A percentile compares a stretch with the other conserved stretches of the same genome.
phyloP scores from a whole-genome alignment of 2,797 vertebrate species.

The Scyliorhinus canicula region DNA sequence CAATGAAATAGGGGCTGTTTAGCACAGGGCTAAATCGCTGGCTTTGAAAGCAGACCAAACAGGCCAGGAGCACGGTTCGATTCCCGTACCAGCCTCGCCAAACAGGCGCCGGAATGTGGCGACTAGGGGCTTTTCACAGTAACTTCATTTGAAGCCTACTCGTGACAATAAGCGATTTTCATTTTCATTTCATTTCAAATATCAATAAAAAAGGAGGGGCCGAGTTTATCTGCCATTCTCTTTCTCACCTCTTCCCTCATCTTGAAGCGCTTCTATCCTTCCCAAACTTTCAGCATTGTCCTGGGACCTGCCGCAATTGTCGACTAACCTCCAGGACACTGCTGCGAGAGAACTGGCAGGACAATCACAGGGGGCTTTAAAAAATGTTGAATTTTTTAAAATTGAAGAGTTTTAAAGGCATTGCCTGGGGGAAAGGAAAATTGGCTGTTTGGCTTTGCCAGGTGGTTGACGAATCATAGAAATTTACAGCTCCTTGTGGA shows the following conservation, averaged over 20 bases:
- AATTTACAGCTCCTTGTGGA: too few relatives aligned
- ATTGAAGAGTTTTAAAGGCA: neutral
- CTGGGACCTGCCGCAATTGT: neutral
- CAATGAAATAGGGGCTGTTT: too few relatives aligned
- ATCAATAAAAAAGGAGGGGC: neutral
- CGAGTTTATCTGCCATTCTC: neutral
- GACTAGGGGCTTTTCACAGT: too few relatives aligned
- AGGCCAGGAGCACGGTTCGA: too few relatives aligned
- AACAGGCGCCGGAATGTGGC: too few relatives aligned
- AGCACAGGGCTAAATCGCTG: too few relatives aligned
- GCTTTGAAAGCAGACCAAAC: too few relatives aligned
- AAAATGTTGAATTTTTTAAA: neutral
- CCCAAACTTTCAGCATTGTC: neutral
- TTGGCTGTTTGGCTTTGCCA: neutral
- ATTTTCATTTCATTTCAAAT: too few relatives aligned
- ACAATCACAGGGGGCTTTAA: neutral
- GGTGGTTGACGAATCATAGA: neutral
- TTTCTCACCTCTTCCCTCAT: neutral
- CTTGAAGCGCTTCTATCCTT: neutral
- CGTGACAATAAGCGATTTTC: too few relatives aligned
- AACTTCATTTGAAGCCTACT: too few relatives aligned
- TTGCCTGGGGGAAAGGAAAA: neutral
- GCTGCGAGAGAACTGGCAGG: neutral
- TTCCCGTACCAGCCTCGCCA: too few relatives aligned
- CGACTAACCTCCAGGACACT: neutral